Base-by-base conservation (phyloP, 2,113 vertebrate species). In the Rhea pennata region DNA sequence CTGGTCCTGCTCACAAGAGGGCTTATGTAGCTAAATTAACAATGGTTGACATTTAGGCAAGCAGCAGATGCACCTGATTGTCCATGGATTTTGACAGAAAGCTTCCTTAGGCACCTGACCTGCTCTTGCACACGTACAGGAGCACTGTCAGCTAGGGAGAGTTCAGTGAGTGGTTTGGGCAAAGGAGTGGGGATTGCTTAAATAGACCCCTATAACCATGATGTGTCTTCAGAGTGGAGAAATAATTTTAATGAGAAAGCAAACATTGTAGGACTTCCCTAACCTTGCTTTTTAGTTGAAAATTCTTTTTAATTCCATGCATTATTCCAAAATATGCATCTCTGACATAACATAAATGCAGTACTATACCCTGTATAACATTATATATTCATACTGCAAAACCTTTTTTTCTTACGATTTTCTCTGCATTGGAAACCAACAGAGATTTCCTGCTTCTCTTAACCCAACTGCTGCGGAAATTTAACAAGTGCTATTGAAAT, bases 61-160 rank as follows among this genome's bases (percentile, higher is more conserved):
- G n/a, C 27, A 75, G 64, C 19, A 44, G 31, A 1, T 20, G 64
- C 40, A 65, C 19, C 51, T 59, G 39, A 1, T 64, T 88, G 82
- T 14, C 66, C 5, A 2, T 27, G 44, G 69, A 19, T 83, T 80
- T 92, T 83, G 54, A 86, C 64, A 61, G 61, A 86, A 92, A 36
- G 14, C 33, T 84, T 48, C 19, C 0, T 5, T 2, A 9, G 64
- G 19, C 42, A 76, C 24, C 54, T 24, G 22, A 26, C 22, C 46
- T 61, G 27, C 44, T 80, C 15, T 39, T 58, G 12, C 3, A 1
- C 2, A 2, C 9, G 14, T 39, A 10, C 2, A 58, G 50, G 10
- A 84, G 39, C 31, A 33, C 29, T 44, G 20, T 74, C 51, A 51
- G 0, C 6, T 22, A 2, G 0, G 20, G 29, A 50, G 40, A 20